Conservation (phyloP, 1,140 invertebrate genomes). For the Sinella curviseta region DNA sequence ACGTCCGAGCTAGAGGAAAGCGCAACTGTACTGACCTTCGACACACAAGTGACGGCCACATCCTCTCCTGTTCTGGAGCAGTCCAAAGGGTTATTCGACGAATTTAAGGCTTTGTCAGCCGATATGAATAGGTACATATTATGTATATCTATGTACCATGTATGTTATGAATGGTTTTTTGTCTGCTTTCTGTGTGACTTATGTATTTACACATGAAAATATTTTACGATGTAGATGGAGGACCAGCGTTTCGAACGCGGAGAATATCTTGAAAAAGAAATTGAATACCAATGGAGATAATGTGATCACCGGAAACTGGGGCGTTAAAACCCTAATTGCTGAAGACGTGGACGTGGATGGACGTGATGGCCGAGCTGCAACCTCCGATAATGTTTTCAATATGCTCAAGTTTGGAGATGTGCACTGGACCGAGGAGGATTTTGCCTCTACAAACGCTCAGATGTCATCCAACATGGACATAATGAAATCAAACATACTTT, state of each 20-base stretch:
- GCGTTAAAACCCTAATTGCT: neutral
- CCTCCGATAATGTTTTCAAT: neutral
- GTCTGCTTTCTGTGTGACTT: too few relatives aligned
- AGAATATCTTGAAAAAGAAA: neutral
- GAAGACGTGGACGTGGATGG: neutral
- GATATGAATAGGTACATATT: neutral
- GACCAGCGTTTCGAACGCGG: neutral
- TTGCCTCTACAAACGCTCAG: neutral
- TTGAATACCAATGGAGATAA: neutral
- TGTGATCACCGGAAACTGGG: slow-evolving; percentile 35
- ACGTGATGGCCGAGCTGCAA: neutral
- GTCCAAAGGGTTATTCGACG: neutral
- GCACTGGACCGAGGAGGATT: slow-evolving; percentile 26
- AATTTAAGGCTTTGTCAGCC: slow-evolving; percentile 3
- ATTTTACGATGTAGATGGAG: slow-evolving; percentile 27
- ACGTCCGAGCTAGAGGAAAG: neutral
- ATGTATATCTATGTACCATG: too few relatives aligned
- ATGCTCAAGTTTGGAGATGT: slow-evolving; percentile 14
- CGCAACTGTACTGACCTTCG: slow-evolving; percentile 8
- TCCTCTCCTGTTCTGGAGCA: slow-evolving; percentile 30
- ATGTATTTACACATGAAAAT: too few relatives aligned
- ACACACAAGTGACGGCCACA: slow-evolving; percentile 11
- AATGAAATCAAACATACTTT: neutral
- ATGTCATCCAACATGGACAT: neutral
- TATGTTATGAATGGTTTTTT: too few relatives aligned